phyloP scores from a whole-genome alignment of 92 coral and sea anemone species.

The Bergia sp. region DNA sequence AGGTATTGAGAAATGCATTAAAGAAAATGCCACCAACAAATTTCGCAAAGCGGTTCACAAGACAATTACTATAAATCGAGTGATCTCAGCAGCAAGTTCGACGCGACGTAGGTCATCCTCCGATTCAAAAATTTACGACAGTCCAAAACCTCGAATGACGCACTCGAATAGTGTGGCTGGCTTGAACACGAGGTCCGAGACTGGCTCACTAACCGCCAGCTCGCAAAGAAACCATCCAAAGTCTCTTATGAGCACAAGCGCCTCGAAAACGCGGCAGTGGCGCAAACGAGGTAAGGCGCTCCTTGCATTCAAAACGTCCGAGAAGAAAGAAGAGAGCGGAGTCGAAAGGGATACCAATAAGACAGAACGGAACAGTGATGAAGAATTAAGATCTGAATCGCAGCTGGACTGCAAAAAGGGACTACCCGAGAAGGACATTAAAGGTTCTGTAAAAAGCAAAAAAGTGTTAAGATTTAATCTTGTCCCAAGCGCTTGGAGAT shows the following conservation, averaged over 20 bases:
- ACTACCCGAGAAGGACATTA: background rate
- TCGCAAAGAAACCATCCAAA: background rate
- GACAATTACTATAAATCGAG: constrained; percentile 61
- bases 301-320: background rate
- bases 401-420: background rate
- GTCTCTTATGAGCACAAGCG: constrained; percentile 29
- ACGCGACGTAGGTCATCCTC: constrained; percentile 9
- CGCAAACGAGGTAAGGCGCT: constrained; percentile 12
- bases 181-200: background rate
- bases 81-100: constrained; percentile 24
- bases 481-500: background rate
- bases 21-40: constrained; percentile 8
- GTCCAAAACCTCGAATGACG: background rate
- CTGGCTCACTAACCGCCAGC: background rate
- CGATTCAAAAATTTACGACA: background rate
- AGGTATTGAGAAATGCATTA: background rate
- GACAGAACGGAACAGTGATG: background rate
- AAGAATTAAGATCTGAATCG: background rate
- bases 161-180: background rate
- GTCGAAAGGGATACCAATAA: background rate
- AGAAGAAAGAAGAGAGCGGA: background rate
- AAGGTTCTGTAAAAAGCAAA: background rate
- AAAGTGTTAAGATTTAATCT: background rate
- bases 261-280: constrained; percentile 28
- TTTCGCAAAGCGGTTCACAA: constrained; percentile 66